Evolutionary conservation across 2,888 invertebrate genomes (phyloP).

Genomic region (Hartigia nigra): DNA sequence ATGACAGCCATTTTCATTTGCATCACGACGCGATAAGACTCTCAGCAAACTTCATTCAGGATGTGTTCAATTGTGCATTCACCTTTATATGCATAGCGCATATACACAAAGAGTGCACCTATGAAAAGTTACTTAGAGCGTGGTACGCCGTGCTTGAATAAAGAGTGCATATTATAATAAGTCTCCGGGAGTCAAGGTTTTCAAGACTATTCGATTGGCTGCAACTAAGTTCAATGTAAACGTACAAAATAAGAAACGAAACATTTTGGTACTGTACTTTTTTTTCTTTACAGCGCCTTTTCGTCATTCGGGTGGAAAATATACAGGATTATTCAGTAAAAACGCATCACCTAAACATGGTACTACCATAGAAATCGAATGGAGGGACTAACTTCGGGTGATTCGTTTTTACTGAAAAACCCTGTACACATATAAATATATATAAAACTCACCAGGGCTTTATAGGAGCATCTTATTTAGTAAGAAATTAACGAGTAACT

Average conservation of each 20-base stretch:
- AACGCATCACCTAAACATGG: too few species aligned
- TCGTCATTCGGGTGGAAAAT: not conserved
- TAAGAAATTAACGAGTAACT: not conserved
- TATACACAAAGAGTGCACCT: not conserved
- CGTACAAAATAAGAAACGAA: not conserved
- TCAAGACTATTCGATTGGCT: not conserved
- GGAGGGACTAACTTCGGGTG: too few species aligned
- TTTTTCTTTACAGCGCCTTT: not conserved
- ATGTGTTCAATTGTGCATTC: not conserved
- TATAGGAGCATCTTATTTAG: not conserved
- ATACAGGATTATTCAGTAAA: too few species aligned
- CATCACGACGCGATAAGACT: not conserved
- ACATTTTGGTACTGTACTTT: not conserved
- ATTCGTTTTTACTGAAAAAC: too few species aligned
- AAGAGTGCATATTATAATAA: not conserved
- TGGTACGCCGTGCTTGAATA: not conserved
- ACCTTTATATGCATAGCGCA: not conserved
- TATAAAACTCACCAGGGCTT: not conserved
- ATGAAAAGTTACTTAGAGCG: not conserved
- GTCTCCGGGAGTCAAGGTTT: not conserved
- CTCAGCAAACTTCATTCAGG: not conserved
- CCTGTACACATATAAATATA: too few species aligned
- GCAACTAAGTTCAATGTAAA: not conserved
- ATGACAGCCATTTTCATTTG: not conserved
- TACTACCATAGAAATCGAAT: too few species aligned